Percentiles rank a stretch among this genome's conserved stretches.
These are phyloP conservation scores for Enteromius anoplus DNA, from an alignment of 2,797 vertebrate genomes.

Conservation along the genomic window DNA sequence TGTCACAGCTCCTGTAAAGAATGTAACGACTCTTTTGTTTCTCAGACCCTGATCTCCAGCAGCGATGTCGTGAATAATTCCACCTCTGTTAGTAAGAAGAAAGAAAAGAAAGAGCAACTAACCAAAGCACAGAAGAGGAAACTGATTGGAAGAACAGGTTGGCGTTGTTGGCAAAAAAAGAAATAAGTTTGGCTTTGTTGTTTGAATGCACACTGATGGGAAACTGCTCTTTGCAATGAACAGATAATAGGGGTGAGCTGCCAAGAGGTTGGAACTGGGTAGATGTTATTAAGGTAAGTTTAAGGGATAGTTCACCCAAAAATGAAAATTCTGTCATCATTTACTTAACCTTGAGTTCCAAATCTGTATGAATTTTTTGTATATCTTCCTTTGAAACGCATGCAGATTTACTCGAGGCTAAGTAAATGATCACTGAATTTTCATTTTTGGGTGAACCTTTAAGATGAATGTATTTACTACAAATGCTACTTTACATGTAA, in stretches of 20 bases:
- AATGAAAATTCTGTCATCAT: no score
- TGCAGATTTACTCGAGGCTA: no score
- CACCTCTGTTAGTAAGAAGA: constrained; percentile 83
- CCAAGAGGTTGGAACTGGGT: constrained; percentile 98
- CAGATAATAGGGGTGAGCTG: constrained; percentile 95
- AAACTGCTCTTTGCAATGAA: constrained; percentile 23
- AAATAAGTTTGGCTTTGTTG: background rate
- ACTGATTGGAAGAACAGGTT: constrained; percentile 91
- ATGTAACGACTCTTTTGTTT: constrained; percentile 10
- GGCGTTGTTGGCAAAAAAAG: background rate
- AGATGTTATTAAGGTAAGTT: constrained; percentile 92
- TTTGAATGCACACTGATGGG: background rate
- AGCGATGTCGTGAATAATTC: constrained; percentile 71
- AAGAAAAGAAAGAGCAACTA: constrained; percentile 94
- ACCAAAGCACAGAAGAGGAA: constrained; percentile 97
- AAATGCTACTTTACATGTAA: background rate
- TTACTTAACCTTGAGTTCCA: no score
- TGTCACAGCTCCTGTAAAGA: background rate
- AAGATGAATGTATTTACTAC: background rate
- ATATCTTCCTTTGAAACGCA: no score
- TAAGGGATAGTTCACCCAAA: no score
- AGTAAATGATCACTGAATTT: no score
- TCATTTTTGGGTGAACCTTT: no score
- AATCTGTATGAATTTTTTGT: no score
- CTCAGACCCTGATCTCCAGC: constrained; percentile 79